Evolutionary conservation across 2,113 vertebrate species (phyloP).

Genomic region (Semnornis frantzii): DNA sequence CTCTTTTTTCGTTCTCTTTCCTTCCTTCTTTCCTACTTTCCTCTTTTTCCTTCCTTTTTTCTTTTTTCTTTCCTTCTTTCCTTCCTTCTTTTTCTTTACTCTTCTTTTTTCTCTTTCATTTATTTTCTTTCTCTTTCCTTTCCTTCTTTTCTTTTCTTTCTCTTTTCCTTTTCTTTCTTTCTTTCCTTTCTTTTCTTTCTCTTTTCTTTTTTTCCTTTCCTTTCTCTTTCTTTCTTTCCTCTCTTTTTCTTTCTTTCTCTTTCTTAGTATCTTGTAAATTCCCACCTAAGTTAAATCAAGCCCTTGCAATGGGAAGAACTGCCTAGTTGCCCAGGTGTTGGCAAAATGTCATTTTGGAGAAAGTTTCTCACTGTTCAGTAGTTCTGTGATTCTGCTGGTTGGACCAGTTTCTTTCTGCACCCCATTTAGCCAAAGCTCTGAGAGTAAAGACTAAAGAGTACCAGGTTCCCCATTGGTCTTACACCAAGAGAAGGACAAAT

Average conservation of each 20-base stretch:
- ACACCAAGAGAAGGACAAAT: background rate
- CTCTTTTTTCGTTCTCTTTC: too few species aligned
- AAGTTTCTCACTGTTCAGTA: background rate
- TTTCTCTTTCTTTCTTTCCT: too few species aligned
- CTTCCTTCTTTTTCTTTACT: too few species aligned
- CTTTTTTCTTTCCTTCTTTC: too few species aligned
- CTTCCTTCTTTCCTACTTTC: too few species aligned
- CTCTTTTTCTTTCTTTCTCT: background rate
- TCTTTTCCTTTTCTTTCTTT: too few species aligned
- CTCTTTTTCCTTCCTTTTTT: too few species aligned
- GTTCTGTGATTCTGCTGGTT: background rate
- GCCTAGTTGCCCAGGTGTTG: background rate
- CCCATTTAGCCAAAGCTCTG: background rate
- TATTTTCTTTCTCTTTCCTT: too few species aligned
- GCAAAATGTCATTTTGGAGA: background rate
- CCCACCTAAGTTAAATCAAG: background rate
- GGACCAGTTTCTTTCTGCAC: background rate
- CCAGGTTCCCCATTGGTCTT: background rate
- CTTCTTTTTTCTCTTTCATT: too few species aligned
- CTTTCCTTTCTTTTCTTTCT: too few species aligned
- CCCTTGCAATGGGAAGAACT: background rate
- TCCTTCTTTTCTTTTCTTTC: too few species aligned
- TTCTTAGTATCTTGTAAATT: background rate
- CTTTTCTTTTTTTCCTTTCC: too few species aligned
- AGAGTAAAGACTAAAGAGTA: background rate